Conservation (phyloP, 2,113 vertebrate genomes). For the Callithrix jacchus region DNA sequence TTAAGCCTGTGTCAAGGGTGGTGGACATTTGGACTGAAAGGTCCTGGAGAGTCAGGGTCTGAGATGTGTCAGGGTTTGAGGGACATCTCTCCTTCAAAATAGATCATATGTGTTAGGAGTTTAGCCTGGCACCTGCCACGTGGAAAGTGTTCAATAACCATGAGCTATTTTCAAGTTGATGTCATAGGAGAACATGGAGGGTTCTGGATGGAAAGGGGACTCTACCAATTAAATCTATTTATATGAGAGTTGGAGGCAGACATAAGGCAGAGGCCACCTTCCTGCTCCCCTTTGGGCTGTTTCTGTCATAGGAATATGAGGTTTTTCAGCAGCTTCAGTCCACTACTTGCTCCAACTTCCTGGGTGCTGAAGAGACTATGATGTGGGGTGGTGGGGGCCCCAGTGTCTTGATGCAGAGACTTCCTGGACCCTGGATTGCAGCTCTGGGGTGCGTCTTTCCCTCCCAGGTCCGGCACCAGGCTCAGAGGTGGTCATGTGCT, state of each 20-base stretch:
- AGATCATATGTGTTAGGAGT: not conserved
- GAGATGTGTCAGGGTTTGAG: not conserved
- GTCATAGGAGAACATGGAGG: not conserved
- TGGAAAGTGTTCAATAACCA: not conserved
- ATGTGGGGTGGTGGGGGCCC: not conserved
- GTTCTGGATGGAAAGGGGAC: not conserved
- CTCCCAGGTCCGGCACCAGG: not conserved
- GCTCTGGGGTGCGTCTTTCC: not conserved
- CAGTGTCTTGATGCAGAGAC: not conserved
- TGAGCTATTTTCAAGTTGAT: not conserved
- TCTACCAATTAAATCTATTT: not conserved
- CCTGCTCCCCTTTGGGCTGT: not conserved
- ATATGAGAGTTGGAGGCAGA: not conserved
- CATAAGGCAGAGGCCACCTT: not conserved
- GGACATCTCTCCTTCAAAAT: not conserved
- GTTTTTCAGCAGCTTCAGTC: not conserved
- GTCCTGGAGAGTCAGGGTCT: not conserved
- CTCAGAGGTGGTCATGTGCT: accelerated
- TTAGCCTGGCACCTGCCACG: not conserved
- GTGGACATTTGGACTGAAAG: not conserved
- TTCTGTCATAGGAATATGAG: not conserved
- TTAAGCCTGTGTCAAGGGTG: not conserved
- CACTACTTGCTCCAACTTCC: not conserved
- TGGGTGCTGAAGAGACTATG: not conserved
- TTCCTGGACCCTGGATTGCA: not conserved